Evolutionary conservation across 2,113 vertebrate genomes (phyloP), one percentile per base, ranked within the genome.

Genomic region (Catharus fuscescens): DNA sequence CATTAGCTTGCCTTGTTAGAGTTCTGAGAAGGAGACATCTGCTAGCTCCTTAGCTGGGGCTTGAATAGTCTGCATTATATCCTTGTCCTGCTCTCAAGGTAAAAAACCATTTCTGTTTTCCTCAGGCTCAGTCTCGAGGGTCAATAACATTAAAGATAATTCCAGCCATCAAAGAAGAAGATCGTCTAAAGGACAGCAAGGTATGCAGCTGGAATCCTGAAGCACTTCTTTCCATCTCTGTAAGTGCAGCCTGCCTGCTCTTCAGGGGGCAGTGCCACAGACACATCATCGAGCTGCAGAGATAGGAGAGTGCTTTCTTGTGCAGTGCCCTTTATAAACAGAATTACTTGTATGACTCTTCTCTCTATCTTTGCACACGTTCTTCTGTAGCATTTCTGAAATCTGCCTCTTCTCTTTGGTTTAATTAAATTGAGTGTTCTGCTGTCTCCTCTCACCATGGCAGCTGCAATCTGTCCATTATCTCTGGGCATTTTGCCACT

Each of bases 71-170:
- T 89, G 59, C n/a, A 3, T 25, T 66, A 14, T 61, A 14, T 74
- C 77, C 66, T 80, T 36, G 29, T 69, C 17, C 32, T 93, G 36
- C 52, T 40, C 71, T 77, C 71, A 23, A 67, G 78, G 31, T 90
- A 28, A 86, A 83, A 57, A 20, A 15, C 1, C 10, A 4, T 57
- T 60, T 91, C 12, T 93, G 23, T 96, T 60, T 76, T 24, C 70
- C 64, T 64, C 96, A 99, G 99, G 99, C 99, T 21, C 99, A 99
- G 82, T 99, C 99, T 70, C 99, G 99, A 96, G 99, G 99, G 59
- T 99, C 99, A 36, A 99, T 99, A 96, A 99, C 99, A 5, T 94
- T 99, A 92, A 99, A 99, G 97, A 98, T 99, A 76, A 99, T 99
- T 92, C 99, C 99, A 56, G 99, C 99, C 50, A 93, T 99, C 70